Base-by-base conservation (phyloP, 2,888 invertebrate genomes). In the Conomelus anceps region DNA sequence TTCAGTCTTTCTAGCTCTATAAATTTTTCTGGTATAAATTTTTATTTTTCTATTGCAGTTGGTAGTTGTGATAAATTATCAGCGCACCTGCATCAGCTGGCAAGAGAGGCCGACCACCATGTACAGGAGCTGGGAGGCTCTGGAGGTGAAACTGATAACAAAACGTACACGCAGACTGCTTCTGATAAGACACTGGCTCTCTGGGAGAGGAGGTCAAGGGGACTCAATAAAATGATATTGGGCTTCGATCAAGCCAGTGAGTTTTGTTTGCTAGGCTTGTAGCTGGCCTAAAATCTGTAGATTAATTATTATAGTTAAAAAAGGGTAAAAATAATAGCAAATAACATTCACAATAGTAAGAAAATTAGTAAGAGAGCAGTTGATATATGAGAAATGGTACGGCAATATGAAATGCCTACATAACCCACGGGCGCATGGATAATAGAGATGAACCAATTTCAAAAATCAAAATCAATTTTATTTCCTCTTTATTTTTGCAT, bases 171-270 rank as follows among this genome's bases (percentile, higher is more conserved):
- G 17, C 89, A 90, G 84, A 88, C 90, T 24, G 34, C 89, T 13
- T 87, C 90, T 22, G 97, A 97, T 92, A 97, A 97, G 92, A 97
- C 97, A 93, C 96, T 97, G 88, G 96, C 97, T 91, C 96, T 97
- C 89, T 98, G 98, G 98, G 98, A 98, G 92, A 95, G 98, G 91
- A 95, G 97, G 92, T 95, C 96, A 87, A 95, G 97, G 92, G 96
- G 97, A 0, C 94, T 98, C 85, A 96, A 96, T 94, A 96, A 94
- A 93, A 96, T 99, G 95, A 95, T 97, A 63, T 94, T 96, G 29
- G 98, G 98, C 87, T 98, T 98, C 94, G 97, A 98, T 92, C 97
- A 98, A 93, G 96, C 97, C 17, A 94, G 95, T 95, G 92, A 94
- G 95, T 93, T 22, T 17, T 86, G 26, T 85, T 84, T 20, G 24